Base-by-base conservation (phyloP, 2,888 invertebrate species). In the Drosophila nigritarsus region DNA sequence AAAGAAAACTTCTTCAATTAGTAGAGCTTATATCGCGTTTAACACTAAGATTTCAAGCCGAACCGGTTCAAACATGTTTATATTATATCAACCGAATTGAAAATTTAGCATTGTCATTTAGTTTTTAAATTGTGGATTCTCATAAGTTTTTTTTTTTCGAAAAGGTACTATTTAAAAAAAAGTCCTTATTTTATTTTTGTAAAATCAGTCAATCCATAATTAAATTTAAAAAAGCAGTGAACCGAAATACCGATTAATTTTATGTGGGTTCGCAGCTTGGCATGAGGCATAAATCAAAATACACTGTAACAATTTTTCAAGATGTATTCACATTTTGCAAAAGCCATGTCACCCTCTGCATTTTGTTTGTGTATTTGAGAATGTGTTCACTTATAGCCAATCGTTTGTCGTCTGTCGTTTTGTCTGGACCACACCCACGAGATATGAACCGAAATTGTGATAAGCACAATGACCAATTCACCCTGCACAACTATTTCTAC, bases 391-490 rank as follows among this genome's bases (percentile, higher is more conserved):
- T 65, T 51, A 42, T 30, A 58, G 40, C 40, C 49, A 59, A 59
- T 48, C 50, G 50, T 9, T n/a, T 48, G 15, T 59, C 54, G 50
- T 18, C 15, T 42, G 20, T 59, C 55, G 54, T 27, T 38, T 38
- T 29, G 70, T 64, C 66, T 82, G 77, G 76, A 83, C 88, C 83
- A 83, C 85, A 84, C 84, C 84, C 89, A 81, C 78, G 9, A 73
- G 64, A 77, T 70, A 78, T 80, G 58, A 63, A 18, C 63, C 15
- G 45, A 53, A 65, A 20, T 53, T 51, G 30, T 58, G 77, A 78
- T 78, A 77, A 80, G 75, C 63, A 18, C 30, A 53, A 48, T 30
- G 38, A 32, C 24, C 49, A 65, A 62, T 38, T 60, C 51, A 64
- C 27, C 48, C 48, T 18, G 11, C 20, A 29, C 18, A 11, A n/a